Conservation (phyloP, 2,797 vertebrate genomes). For the Mus minutoides region DNA sequence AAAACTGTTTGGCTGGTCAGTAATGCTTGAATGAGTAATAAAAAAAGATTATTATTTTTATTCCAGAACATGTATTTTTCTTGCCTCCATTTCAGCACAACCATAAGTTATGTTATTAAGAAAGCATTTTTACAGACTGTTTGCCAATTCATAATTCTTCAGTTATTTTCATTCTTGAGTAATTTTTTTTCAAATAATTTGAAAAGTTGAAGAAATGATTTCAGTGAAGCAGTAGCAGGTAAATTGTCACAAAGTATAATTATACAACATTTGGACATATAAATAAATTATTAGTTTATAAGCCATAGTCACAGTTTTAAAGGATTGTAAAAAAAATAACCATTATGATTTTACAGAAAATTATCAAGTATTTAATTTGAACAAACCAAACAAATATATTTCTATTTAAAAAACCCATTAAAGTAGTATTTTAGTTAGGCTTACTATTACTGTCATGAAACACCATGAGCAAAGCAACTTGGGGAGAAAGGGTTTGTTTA, state of each 20-base stretch:
- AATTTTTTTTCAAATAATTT: slow-evolving; percentile 27
- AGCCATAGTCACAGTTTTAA: background rate
- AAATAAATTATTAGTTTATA: slow-evolving; percentile 15
- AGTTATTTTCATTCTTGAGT: slow-evolving; percentile 37
- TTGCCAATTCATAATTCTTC: background rate
- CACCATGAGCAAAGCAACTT: background rate
- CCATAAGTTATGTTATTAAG: background rate
- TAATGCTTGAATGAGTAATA: slow-evolving; percentile 30
- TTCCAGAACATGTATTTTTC: slow-evolving; percentile 36
- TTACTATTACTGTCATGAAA: background rate
- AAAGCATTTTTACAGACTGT: background rate
- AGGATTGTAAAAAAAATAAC: background rate
- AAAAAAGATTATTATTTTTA: slow-evolving; percentile 35
- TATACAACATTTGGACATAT: slow-evolving; percentile 15
- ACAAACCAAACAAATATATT: background rate
- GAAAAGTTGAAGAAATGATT: slow-evolving; percentile 16
- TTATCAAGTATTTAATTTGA: slow-evolving; percentile 25
- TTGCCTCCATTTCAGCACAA: slow-evolving; percentile 16
- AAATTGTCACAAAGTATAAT: slow-evolving; percentile 16
- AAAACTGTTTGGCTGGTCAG: slow-evolving; percentile 8
- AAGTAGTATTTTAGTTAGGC: background rate
- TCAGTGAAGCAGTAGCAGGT: background rate
- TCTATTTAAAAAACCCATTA: background rate
- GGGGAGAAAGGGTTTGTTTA: background rate
- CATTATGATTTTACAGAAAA: background rate